These are phyloP conservation scores for Melieria crassipennis DNA, from an alignment of 2,888 invertebrate genomes.

Conservation along the genomic window DNA sequence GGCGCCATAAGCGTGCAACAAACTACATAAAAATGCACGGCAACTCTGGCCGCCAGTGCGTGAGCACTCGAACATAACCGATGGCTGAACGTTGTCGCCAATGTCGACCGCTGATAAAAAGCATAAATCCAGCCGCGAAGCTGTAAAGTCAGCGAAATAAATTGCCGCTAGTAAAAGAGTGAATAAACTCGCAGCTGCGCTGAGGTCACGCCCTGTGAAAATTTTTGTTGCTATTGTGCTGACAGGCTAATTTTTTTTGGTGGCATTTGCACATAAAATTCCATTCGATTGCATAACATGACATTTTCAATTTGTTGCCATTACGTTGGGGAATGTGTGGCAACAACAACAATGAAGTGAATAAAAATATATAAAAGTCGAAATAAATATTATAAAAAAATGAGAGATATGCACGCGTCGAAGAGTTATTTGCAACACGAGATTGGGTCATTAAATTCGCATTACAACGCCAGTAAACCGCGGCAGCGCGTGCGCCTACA, in stretches of 20 bases:
- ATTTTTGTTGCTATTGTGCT: constrained; percentile 6
- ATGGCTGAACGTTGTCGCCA: constrained; percentile 20
- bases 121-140: constrained; percentile 24
- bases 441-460: constrained; percentile 40
- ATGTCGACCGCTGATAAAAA: constrained; percentile 2
- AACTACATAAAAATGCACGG: no score
- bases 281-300: constrained; percentile 23
- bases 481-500: background rate
- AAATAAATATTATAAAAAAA: background rate
- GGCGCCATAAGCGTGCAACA: no score
- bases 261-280: constrained; percentile 22
- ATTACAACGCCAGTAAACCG: constrained; percentile 32
- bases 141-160: constrained; percentile 29
- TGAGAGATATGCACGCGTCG: background rate
- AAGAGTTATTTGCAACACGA: constrained; percentile 36
- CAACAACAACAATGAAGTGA: background rate
- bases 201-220: constrained; percentile 8
- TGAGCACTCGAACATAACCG: constrained; percentile 6
- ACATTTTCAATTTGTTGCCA: constrained; percentile 34
- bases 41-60: no score
- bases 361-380: no score
- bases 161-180: constrained; percentile 10
- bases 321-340: constrained; percentile 17
- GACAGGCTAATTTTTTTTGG: constrained; percentile 8
- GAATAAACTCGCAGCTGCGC: background rate